Evolutionary conservation across 2,888 invertebrate species (phyloP).

Genomic region (Amphipoea lucens): DNA sequence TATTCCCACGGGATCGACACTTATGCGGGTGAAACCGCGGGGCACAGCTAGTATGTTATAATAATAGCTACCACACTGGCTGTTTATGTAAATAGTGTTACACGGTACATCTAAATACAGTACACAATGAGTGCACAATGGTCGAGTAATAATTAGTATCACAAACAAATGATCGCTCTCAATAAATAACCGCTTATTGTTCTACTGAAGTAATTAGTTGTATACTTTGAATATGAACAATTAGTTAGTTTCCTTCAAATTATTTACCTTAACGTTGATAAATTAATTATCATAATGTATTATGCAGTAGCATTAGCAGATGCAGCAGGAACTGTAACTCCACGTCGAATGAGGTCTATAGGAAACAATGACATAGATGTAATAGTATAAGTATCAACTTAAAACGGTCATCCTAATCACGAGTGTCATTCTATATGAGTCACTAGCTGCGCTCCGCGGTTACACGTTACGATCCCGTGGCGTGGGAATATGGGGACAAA

Average conservation of each 20-base stretch:
- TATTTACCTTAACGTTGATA: not conserved
- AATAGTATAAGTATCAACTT: not conserved
- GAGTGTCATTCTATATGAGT: not conserved
- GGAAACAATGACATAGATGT: not conserved
- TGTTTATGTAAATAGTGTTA: not conserved
- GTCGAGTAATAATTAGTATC: not conserved
- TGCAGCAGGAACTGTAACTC: not conserved
- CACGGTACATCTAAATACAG: not conserved
- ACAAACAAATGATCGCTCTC: not conserved
- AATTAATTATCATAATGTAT: not conserved
- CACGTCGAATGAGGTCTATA: not conserved
- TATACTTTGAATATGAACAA: constrained; percentile 10
- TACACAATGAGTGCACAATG: not conserved
- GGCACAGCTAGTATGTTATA: no score
- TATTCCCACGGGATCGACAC: no score
- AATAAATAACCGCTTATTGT: constrained; percentile 6
- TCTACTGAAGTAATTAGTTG: constrained; percentile 7
- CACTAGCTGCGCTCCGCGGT: no score
- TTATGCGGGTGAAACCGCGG: no score
- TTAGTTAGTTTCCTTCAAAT: not conserved
- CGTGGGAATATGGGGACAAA: no score
- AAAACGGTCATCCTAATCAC: not conserved
- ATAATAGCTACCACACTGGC: not conserved
- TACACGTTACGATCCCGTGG: no score
- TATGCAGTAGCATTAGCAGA: not conserved